Base-by-base conservation (phyloP, 2,113 vertebrate species). In the Spermophilus dauricus region DNA sequence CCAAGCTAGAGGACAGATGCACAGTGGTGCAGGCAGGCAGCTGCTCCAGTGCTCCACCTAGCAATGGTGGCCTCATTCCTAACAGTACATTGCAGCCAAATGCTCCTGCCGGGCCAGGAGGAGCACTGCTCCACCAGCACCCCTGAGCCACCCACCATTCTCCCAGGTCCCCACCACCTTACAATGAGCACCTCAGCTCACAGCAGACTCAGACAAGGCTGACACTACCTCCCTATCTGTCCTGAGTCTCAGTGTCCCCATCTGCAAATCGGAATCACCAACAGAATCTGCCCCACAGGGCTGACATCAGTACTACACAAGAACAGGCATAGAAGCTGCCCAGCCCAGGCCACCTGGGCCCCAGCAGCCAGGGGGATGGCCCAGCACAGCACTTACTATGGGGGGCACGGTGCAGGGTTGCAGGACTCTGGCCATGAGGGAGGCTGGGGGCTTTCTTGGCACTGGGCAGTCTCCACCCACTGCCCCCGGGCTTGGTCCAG, bases 401-500 rank as follows among this genome's bases (percentile, higher is more conserved):
- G 99, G 2, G 99, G 98, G 80, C 99, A 99, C 0, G 98, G 98
- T n/a, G 97, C 65, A 16, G 98, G 82, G 72, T 97, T 91, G 90
- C 99, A 99, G 45, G 98, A 69, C 87, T 98, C 98, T 8, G 95
- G 96, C 37, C 96, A 97, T 0, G 96, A 72, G 4, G 45, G 81
- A 0, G 99, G 96, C 75, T 86, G 98, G 2, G 69, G 97, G 86
- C 96, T 96, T 39, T 94, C 97, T 92, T 80, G 86, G 76, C 99
- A 99, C 69, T 92, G 17, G 34, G 96, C 67, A 8, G 99, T 98
- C 45, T 99, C 98, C 76, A 98, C 96, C 67, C 86, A 75, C 45
- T 98, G 95, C 22, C 94, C 98, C 70, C 94, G 98, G 34, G 84
- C 83, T 97, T 96, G 97, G 91, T 99, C 99, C 92, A 98, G 98